These are phyloP conservation scores for Octodonta nipae DNA, from an alignment of 2,888 invertebrate species.

Conservation along the genomic window DNA sequence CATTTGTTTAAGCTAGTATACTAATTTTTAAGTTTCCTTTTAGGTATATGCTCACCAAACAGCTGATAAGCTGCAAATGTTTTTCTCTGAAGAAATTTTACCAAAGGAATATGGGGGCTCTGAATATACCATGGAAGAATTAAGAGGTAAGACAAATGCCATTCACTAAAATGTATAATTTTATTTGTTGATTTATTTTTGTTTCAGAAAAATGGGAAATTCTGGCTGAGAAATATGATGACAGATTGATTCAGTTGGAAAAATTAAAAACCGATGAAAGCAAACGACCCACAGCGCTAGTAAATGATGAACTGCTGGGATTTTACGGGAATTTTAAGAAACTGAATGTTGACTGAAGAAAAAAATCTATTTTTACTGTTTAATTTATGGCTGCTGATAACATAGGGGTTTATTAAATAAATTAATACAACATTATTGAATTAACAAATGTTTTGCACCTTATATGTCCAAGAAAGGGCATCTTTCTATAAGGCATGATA, in stretches of 20 bases:
- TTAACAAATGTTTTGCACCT: too few species aligned
- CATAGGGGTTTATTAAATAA: too few species aligned
- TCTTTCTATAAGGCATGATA: too few species aligned
- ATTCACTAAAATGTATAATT: too few species aligned
- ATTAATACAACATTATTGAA: too few species aligned
- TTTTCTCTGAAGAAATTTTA: conserved; percentile 6
- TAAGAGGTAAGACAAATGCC: conserved; percentile 2
- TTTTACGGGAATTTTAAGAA: conserved; percentile 8
- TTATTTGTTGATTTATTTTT: too few species aligned
- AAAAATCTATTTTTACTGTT: too few species aligned
- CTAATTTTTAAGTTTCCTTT: conserved; percentile 2
- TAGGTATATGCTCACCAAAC: conserved; percentile 4
- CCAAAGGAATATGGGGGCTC: conserved; percentile 8
- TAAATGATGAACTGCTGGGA: conserved; percentile 6
- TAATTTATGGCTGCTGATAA: too few species aligned
- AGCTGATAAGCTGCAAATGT: conserved; percentile 3
- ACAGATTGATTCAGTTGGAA: conserved; percentile 4
- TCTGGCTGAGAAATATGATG: conserved; percentile 4
- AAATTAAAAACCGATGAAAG: conserved; percentile 5
- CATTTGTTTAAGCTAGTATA: too few species aligned
- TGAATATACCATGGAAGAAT: conserved; percentile 6
- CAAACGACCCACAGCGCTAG: conserved; percentile 3
- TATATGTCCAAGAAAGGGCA: too few species aligned
- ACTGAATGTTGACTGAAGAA: conserved; percentile 7
- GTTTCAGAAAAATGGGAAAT: too few species aligned